Evolutionary conservation across 2,888 invertebrate species (phyloP), one percentile per base, ranked within the genome.

Genomic region (Agrochola litura): DNA sequence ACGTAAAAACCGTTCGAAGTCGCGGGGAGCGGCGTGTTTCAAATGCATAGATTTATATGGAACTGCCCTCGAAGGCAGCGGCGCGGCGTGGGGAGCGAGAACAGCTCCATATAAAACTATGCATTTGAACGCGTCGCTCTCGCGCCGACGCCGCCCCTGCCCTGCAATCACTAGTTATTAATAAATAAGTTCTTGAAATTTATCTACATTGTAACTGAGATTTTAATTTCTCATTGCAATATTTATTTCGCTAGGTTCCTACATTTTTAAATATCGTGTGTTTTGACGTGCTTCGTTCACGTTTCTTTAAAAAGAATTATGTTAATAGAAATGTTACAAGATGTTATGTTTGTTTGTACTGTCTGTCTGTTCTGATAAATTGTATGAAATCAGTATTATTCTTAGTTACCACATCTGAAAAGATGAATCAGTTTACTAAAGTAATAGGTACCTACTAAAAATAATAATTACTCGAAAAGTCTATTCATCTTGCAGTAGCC

Each of bases 281-380:
- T 43, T 76, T 65, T 65, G 58, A 60, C 14, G 16, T 52, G 19
- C 19, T 61, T 43, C 16, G 0, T 16, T 46, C 22, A 46, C 6
- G n/a, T n/a, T n/a, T 41, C 75, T 30, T 12, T 43, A 14, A 65
- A 16, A 56, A 73, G 1, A 19, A 25, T 16, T 16, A 49, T 6
- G 6, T 49, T 49, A 49, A 54, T 64, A n/a, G 0, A n/a, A 41
- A 60, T 30, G 16, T 22, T 30, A 37, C 12, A 14, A 46, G 5
- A 9, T 64, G 25, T 22, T 54, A 66, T n/a, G 60, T 61, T 30
- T 49, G 46, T 65, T 60, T 14, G 54, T 46, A 30, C 37, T 52
- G 19, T 54, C 22, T n/a, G 52, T 61, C 49, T 75, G 0, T 41
- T 65, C 25, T 16, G 66, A 64, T 54, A n/a, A 54, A 54, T 68